These are phyloP conservation scores for Pterocles gutturalis DNA, from an alignment of 2,113 vertebrate genomes.

Conservation along the genomic window DNA sequence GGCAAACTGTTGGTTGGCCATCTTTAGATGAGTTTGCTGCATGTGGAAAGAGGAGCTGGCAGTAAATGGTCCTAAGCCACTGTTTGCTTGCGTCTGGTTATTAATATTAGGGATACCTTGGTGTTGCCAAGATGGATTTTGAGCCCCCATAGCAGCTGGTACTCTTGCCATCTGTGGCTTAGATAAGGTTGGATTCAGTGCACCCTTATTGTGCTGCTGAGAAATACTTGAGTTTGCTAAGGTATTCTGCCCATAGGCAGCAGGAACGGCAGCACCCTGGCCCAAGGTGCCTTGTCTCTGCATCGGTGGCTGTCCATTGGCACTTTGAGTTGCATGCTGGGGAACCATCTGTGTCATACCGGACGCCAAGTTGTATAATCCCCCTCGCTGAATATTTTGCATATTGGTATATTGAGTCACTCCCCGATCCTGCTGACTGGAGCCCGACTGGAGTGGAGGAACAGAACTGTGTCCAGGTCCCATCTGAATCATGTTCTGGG, in stretches of 20 bases:
- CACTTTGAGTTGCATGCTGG: constrained; percentile 71
- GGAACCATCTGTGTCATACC: constrained; percentile 79
- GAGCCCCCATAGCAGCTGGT: constrained; percentile 78
- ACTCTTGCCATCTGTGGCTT: constrained; percentile 87
- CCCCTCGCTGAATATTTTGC: constrained; percentile 85
- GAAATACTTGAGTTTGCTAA: constrained; percentile 80
- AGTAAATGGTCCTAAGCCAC: constrained; percentile 82
- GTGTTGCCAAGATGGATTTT: constrained; percentile 88
- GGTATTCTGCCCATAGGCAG: constrained; percentile 86
- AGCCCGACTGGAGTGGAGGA: constrained; percentile 75
- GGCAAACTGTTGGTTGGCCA: constrained; percentile 81
- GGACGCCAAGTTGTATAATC: constrained; percentile 84
- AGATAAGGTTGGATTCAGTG: constrained; percentile 82
- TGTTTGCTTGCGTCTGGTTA: constrained; percentile 79
- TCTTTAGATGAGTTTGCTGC: constrained; percentile 89
- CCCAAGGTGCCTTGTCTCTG: constrained; percentile 81
- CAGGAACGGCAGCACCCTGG: constrained; percentile 72
- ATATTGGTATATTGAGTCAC: constrained; percentile 83
- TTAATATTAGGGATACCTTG: constrained; percentile 84
- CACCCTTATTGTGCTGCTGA: constrained; percentile 84
- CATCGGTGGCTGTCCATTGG: constrained; percentile 78
- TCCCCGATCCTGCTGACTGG: constrained; percentile 84
- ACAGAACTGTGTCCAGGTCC: constrained; percentile 81
- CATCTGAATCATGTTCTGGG: constrained; percentile 88
- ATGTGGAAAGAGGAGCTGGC: constrained; percentile 85